Evolutionary conservation across 2,888 invertebrate species (phyloP).

Genomic region (Amiota mariae): DNA sequence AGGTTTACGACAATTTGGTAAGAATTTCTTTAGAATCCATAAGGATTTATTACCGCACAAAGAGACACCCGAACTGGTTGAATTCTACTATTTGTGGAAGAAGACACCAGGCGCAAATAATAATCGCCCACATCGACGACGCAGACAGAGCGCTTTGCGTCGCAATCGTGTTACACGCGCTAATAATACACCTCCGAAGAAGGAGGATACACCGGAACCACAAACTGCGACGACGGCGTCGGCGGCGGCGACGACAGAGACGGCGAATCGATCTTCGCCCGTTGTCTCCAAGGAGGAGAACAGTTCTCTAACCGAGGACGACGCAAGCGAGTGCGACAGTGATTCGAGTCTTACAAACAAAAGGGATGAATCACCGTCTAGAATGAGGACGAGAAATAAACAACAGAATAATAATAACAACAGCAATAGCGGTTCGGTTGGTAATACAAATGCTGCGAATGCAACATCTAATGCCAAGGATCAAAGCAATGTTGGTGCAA

Average conservation of each 20-base stretch:
- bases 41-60: constrained; percentile 97
- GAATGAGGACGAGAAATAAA: constrained; percentile 91
- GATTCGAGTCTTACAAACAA: constrained; percentile 89
- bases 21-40: constrained; percentile 98
- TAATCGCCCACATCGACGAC: constrained; percentile 93
- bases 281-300: constrained; percentile 83
- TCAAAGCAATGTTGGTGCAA: constrained; percentile 46
- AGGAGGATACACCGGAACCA: constrained; percentile 81
- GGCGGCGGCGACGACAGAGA: constrained; percentile 71
- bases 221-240: constrained; percentile 73
- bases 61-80: constrained; percentile 97
- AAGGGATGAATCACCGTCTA: constrained; percentile 86
- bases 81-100: constrained; percentile 99
- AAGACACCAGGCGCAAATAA: constrained; percentile 98
- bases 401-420: constrained; percentile 80
- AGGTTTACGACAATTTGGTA: constrained; percentile 97
- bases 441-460: constrained; percentile 69
- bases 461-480: constrained; percentile 42
- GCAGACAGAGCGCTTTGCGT: constrained; percentile 89
- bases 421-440: constrained; percentile 44
- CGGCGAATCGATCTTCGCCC: constrained; percentile 77
- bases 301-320: constrained; percentile 89
- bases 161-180: constrained; percentile 90
- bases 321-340: constrained; percentile 96
- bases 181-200: constrained; percentile 85